phyloP scores from a whole-genome alignment of 2,888 invertebrate species.

The Hypolimnas misippus region DNA sequence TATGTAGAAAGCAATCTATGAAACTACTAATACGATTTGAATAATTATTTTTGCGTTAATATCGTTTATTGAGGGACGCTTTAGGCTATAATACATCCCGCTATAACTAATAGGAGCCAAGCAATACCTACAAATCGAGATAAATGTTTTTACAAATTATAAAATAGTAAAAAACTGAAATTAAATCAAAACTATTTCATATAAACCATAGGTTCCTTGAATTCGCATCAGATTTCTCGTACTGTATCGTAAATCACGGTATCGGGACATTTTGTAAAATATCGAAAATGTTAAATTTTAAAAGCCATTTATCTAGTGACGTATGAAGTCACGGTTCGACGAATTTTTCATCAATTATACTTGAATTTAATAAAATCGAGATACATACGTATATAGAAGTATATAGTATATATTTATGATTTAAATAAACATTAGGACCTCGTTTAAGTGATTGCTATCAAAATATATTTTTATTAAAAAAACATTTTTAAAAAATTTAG shows the following conservation, averaged over 20 bases:
- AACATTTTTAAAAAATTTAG: neutral
- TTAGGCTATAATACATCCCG: too few species aligned
- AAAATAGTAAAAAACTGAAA: too few species aligned
- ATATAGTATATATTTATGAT: neutral
- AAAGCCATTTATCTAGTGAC: slow-evolving; percentile 39
- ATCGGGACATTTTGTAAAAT: slow-evolving; percentile 33
- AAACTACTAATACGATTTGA: too few species aligned
- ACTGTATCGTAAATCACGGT: slow-evolving; percentile 34
- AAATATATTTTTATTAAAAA: slow-evolving; percentile 7
- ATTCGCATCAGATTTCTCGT: slow-evolving; percentile 21
- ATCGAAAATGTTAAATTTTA: slow-evolving; percentile 41
- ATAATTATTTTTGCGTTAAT: too few species aligned
- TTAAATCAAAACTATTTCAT: too few species aligned
- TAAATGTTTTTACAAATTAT: too few species aligned
- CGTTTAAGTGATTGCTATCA: slow-evolving; percentile 7
- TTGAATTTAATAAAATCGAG: neutral
- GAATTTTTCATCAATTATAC: slow-evolving; percentile 30
- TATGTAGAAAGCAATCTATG: too few species aligned
- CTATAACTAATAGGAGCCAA: too few species aligned
- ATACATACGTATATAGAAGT: too few species aligned
- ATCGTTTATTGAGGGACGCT: too few species aligned
- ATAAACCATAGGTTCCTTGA: slow-evolving; percentile 12
- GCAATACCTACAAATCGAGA: too few species aligned
- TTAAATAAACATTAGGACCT: neutral
- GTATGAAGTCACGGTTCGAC: slow-evolving; percentile 30